Evolutionary conservation across 2,797 vertebrate species (phyloP), one percentile per base, ranked within the genome.

Genomic region (Telmatherina bonti): DNA sequence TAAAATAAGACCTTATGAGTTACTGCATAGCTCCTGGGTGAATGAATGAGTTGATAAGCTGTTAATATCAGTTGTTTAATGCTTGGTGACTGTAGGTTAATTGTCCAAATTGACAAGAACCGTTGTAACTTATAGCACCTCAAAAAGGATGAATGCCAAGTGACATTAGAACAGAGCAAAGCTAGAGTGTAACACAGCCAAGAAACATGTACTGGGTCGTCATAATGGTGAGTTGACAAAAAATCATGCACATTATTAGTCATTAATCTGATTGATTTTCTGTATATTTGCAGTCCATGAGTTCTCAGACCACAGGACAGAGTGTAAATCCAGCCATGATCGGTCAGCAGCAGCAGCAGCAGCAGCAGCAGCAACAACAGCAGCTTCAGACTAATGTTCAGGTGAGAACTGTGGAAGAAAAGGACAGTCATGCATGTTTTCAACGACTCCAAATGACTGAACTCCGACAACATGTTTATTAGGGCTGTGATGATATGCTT

Each of bases 271-370:
- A 1, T 53, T 38, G 0, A 58, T 76, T 59, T 31, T 70, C 13
- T 83, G 41, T 74, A 9, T 76, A 0, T 90, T 79, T 81, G 55
- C 87, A 99, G 96, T 96, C 97, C 20, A 94, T 97, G 92, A 96
- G 96, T 90, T 96, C 96, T 67, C 97, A 97, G 89, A 96, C 95
- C 85, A 93, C 96, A 52, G 92, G 93, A 76, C 96, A 96, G 70
- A 96, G 95, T 63, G 92, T 95, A 74, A 90, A 95, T 71, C 95
- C 96, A 35, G 89, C 92, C 79, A 85, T 96, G 72, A 95, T 96
- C 86, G 93, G 93, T 81, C 90, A 92, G 15, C 90, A 92, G 0
- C 90, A 88, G 0, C 90, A 85, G 0, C 83, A 84, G 0, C 83
- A 84, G 0, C 88, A 81, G 0, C 88, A 84, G 0, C 84, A 76